Conservation (phyloP, 2,888 invertebrate species). For the Sarcophaga rosellei region DNA sequence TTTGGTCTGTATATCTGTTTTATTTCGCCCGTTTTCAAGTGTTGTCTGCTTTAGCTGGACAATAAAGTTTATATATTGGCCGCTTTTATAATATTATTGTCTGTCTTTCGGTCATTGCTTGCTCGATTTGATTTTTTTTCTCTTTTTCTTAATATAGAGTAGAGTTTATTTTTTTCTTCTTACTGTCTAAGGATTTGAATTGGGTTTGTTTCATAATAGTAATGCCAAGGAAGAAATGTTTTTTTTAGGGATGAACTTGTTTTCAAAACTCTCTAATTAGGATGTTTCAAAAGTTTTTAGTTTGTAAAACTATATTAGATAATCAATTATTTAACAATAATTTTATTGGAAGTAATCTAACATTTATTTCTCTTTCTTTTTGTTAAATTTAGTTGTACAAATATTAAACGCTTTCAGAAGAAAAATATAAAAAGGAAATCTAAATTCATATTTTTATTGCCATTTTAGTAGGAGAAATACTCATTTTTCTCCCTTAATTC, state of each 20-base stretch:
- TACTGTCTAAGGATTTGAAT: slow-evolving; percentile 54
- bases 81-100: slow-evolving; percentile 59
- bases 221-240: slow-evolving; percentile 54
- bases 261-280: neutral
- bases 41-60: slow-evolving; percentile 45
- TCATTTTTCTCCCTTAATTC: no score
- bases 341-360: no score
- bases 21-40: slow-evolving; percentile 58
- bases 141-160: neutral
- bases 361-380: no score
- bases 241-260: neutral
- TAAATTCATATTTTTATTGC: no score
- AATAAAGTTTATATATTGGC: slow-evolving; percentile 58
- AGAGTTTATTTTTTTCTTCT: neutral
- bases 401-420: no score
- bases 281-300: slow-evolving; percentile 25
- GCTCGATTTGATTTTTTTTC: slow-evolving; percentile 31
- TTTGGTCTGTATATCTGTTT: slow-evolving; percentile 32
- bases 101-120: slow-evolving; percentile 61
- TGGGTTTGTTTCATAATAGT: slow-evolving; percentile 44
- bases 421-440: no score
- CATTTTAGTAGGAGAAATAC: no score
- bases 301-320: neutral
- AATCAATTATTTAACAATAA: no score
- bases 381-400: no score